Conservation (phyloP, 64 coral and sea anemone species). For the Montipora sp. region DNA sequence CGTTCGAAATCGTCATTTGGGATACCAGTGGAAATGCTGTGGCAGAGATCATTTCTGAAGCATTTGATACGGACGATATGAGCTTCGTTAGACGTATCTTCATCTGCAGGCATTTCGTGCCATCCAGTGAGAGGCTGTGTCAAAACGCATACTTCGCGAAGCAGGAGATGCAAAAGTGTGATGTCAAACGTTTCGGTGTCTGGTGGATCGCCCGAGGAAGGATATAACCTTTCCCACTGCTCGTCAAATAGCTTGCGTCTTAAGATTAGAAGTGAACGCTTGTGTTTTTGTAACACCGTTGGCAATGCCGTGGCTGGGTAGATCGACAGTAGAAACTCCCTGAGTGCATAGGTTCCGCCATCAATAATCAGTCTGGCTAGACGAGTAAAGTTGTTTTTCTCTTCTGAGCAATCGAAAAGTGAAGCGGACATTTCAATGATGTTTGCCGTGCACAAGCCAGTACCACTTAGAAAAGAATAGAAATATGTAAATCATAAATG, state of each 20-base stretch:
- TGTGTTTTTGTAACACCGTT: background rate
- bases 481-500: background rate
- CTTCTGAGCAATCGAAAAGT: background rate
- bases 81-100: slow-evolving; percentile 44
- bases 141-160: slow-evolving; percentile 31
- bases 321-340: background rate
- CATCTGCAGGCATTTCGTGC: slow-evolving; percentile 43
- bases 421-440: background rate
- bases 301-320: background rate
- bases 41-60: slow-evolving; percentile 63
- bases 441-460: background rate
- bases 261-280: background rate
- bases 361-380: slow-evolving; percentile 34
- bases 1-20: slow-evolving; percentile 26
- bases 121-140: slow-evolving; percentile 21
- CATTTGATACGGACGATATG: slow-evolving; percentile 59
- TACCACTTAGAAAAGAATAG: background rate
- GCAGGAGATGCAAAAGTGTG: slow-evolving; percentile 63
- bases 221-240: slow-evolving; percentile 72
- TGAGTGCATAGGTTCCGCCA: slow-evolving; percentile 51
- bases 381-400: slow-evolving; percentile 40
- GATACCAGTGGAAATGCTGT: slow-evolving; percentile 23
- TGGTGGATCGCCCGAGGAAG: slow-evolving; percentile 17
- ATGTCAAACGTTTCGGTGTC: slow-evolving; percentile 58
- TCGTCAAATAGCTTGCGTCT: slow-evolving; percentile 34